Percentiles rank a stretch among this genome's conserved stretches.
Evolutionary conservation across 2,113 vertebrate species (phyloP).

Genomic region (Eulemur macaco): DNA sequence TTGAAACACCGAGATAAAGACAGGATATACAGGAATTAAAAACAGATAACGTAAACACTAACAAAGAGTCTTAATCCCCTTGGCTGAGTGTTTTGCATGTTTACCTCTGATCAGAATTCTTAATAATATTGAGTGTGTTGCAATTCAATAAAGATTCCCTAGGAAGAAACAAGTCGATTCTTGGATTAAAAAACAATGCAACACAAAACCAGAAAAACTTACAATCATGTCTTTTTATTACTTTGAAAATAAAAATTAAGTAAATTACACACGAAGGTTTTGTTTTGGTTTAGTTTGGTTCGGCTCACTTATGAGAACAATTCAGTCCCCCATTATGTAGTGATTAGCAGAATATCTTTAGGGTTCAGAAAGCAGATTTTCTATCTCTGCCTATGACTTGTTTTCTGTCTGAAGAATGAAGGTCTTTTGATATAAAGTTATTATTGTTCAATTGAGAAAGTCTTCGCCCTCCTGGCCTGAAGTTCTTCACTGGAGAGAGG

Average conservation of each 20-base stretch:
- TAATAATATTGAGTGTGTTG: slow-evolving; percentile 61
- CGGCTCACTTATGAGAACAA: not conserved
- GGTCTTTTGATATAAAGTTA: not conserved
- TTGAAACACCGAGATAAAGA: slow-evolving; percentile 81
- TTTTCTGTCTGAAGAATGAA: not conserved
- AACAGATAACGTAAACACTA: slow-evolving; percentile 82
- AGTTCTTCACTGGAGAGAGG: slow-evolving; percentile 11
- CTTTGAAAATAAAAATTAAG: slow-evolving; percentile 7
- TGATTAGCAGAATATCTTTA: not conserved
- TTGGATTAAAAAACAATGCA: slow-evolving; percentile 43
- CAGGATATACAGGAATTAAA: slow-evolving; percentile 79
- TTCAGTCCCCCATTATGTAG: not conserved
- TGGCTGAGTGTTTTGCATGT: slow-evolving; percentile 73
- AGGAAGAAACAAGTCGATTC: slow-evolving; percentile 57
- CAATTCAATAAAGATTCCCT: slow-evolving; percentile 62
- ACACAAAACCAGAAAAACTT: slow-evolving; percentile 31
- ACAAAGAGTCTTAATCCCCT: slow-evolving; percentile 80
- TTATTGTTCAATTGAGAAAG: not conserved
- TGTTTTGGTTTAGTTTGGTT: not conserved
- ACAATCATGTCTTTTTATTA: not conserved
- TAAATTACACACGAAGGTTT: not conserved
- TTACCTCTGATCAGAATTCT: slow-evolving; percentile 78
- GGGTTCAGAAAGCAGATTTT: slow-evolving; percentile 25
- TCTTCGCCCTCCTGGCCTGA: not conserved
- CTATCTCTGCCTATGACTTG: not conserved